phyloP scores from a whole-genome alignment of 2,888 invertebrate genomes.

The Hypselothyrea guttata region DNA sequence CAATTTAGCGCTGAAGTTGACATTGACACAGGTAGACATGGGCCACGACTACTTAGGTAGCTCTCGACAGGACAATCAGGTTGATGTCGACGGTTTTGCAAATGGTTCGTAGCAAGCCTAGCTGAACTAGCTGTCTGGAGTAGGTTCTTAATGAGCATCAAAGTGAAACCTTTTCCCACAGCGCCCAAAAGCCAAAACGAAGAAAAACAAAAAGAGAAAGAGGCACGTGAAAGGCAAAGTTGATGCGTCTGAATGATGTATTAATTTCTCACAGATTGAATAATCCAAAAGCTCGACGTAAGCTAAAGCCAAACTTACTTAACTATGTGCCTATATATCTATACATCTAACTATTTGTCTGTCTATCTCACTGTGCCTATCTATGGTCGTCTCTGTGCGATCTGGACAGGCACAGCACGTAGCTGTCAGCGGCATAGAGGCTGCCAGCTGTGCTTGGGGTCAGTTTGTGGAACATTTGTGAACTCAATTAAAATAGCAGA shows the following conservation, averaged over 20 bases:
- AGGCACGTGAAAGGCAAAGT: constrained; percentile 44
- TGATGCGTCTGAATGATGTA: constrained; percentile 66
- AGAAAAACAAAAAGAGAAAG: neutral
- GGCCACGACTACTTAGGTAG: constrained; percentile 42
- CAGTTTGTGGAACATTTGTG: constrained; percentile 57
- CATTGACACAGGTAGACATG: constrained; percentile 68
- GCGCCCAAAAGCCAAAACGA: neutral
- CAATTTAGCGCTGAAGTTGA: constrained; percentile 73
- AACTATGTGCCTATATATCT: constrained; percentile 14
- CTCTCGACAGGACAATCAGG: constrained; percentile 37
- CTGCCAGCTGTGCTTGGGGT: constrained; percentile 63
- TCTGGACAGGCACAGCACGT: constrained; percentile 56
- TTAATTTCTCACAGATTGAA: constrained; percentile 73
- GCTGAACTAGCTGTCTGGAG: neutral
- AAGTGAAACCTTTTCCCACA: constrained; percentile 44
- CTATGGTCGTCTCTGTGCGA: constrained; percentile 8
- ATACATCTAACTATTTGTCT: constrained; percentile 7
- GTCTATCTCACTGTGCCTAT: constrained; percentile 17
- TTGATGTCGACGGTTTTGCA: no score
- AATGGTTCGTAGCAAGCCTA: neutral
- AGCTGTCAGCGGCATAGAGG: constrained; percentile 66
- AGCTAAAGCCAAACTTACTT: constrained; percentile 22
- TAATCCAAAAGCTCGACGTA: constrained; percentile 47
- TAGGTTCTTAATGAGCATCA: constrained; percentile 43
- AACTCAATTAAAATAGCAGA: constrained; percentile 74